Base-by-base conservation (phyloP, 1,140 invertebrate species). In the Portunus trituberculatus region DNA sequence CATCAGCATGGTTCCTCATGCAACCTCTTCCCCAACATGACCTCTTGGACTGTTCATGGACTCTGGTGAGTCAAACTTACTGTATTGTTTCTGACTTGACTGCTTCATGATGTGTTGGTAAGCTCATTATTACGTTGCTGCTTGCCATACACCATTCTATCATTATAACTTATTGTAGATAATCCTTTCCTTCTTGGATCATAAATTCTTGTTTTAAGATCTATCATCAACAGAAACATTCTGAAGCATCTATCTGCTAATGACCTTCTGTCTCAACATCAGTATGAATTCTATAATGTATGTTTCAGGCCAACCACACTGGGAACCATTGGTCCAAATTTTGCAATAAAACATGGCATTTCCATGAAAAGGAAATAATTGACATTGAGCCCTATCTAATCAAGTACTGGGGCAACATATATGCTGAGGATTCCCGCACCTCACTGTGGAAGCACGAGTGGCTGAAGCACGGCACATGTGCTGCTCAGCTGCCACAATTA, bases 391-490 rank as follows among this genome's bases (percentile, higher is more conserved):
- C 97, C 20, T 97, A 98, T 83, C 96, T 99, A 46, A 97, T 98
- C 92, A 97, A 97, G 48, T 97, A 97, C 88, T 99, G 98, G 98
- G 97, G 98, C 0, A 98, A 98, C 96, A 97, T 99, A 93, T 97
- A 98, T 96, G 97, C 95, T 97, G 97, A 96, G 96, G 97, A 97
- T 97, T 95, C 97, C 97, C 1, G 97, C 97, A 59, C 96, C 96
- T 97, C 97, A 10, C 97, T 99, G 10, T 99, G 98, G 98, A 97
- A 98, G 95, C 98, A 99, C 95, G 98, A 99, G 97, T 99, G 98
- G 98, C 96, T 97, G 0, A 99, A 99, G 96, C 98, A 99, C 97
- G 98, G 98, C 0, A 98, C 98, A 0, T 99, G 98, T 96, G 98
- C 98, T 25, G 97, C 97, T 0, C 96, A 96, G 10, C 95, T 98